These are phyloP conservation scores for Chaetophractus vellerosus DNA, from an alignment of 2,797 vertebrate genomes.

Conservation along the genomic window DNA sequence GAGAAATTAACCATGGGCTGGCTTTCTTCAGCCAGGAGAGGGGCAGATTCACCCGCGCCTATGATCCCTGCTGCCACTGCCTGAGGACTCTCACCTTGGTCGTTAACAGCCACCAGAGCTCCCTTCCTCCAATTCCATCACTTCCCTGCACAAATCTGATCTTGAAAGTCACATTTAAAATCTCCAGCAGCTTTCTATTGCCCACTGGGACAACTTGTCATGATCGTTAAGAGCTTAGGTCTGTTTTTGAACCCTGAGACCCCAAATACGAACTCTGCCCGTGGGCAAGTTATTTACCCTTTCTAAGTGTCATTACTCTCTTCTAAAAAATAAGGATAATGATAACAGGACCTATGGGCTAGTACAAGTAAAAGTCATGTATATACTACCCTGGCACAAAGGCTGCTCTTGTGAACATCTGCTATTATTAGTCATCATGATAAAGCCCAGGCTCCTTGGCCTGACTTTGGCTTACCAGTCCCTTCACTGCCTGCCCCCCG, in stretches of 20 bases:
- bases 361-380: background rate
- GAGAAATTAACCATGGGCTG: background rate
- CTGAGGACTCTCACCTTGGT: background rate
- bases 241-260: background rate
- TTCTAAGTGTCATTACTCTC: constrained; percentile 22
- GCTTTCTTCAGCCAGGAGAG: background rate
- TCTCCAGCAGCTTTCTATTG: background rate
- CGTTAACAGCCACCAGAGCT: background rate
- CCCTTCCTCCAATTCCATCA: background rate
- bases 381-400: background rate
- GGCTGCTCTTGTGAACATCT: constrained; percentile 32
- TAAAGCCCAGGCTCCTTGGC: background rate
- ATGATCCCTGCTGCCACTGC: background rate
- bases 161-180: background rate
- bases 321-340: background rate
- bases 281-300: background rate
- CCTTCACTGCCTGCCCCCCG: background rate
- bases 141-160: background rate
- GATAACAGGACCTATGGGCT: background rate
- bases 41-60: background rate
- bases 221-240: background rate
- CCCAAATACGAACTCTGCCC: background rate
- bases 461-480: background rate
- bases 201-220: background rate
- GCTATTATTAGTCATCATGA: background rate